These are phyloP conservation scores for Pangasianodon gigas DNA, from an alignment of 2,113 vertebrate genomes.

Conservation along the genomic window DNA sequence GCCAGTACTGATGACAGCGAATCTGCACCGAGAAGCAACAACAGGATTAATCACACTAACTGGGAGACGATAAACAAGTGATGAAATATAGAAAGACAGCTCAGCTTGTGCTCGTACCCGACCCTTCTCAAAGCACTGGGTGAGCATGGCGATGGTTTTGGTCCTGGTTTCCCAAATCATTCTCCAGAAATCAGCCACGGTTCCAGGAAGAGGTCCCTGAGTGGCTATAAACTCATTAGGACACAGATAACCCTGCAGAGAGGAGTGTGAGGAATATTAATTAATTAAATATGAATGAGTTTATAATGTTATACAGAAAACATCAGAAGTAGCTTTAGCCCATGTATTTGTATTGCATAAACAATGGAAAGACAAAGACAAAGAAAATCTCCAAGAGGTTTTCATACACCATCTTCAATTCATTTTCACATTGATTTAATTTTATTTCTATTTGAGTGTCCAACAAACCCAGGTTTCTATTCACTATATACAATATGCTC, in stretches of 20 bases:
- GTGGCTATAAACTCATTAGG: constrained; percentile 98
- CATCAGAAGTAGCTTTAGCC: neutral
- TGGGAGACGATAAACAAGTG: neutral
- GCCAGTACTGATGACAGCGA: constrained; percentile 98
- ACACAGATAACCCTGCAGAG: constrained; percentile 88
- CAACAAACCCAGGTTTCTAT: neutral
- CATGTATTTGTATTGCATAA: neutral
- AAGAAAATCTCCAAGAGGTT: neutral
- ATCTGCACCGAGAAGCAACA: constrained; percentile 74
- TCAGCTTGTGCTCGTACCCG: constrained; percentile 76
- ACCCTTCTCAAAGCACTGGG: constrained; percentile 96
- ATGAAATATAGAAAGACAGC: neutral
- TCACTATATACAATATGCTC: neutral
- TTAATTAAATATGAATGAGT: neutral
- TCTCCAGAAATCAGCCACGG: constrained; percentile 98
- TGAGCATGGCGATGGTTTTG: constrained; percentile 94
- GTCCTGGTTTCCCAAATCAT: constrained; percentile 98
- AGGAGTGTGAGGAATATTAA: neutral
- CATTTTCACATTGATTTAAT: neutral
- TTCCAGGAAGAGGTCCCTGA: constrained; percentile 94
- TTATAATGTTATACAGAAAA: neutral
- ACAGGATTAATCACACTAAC: constrained; percentile 24
- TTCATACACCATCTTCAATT: neutral
- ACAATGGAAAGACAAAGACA: no score
- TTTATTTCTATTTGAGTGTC: neutral